These are phyloP conservation scores for Helicoverpa zea DNA, from an alignment of 1,140 invertebrate species.

Conservation along the genomic window DNA sequence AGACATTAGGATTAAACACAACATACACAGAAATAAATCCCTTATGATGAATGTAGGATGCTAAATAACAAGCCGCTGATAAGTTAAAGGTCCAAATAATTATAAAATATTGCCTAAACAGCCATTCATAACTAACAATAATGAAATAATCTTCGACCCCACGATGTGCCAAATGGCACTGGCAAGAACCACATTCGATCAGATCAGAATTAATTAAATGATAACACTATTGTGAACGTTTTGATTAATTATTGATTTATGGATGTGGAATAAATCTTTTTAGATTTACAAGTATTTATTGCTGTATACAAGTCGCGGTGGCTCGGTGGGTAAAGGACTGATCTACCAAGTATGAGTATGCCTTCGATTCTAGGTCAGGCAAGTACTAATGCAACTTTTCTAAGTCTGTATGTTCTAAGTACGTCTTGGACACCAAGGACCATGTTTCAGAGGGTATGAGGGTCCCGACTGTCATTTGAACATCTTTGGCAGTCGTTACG, in stretches of 20 bases:
- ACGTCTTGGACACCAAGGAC: no score
- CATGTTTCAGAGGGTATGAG: no score
- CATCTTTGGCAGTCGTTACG: no score
- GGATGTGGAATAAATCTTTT: not conserved
- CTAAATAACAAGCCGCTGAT: not conserved
- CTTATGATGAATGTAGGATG: not conserved
- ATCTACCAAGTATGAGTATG: no score
- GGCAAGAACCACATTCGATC: constrained; percentile 4
- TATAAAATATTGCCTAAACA: not conserved
- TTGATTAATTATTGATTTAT: constrained; percentile 37
- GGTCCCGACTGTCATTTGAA: no score
- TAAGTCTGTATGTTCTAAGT: no score
- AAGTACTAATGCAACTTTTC: no score
- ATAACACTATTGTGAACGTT: constrained; percentile 27
- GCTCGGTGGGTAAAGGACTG: no score
- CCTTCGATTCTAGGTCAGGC: no score
- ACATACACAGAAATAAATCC: no score
- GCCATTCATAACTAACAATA: constrained; percentile 31
- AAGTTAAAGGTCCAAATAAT: not conserved
- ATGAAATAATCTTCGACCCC: constrained; percentile 27
- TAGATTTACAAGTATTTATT: constrained; percentile 7
- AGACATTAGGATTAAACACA: no score
- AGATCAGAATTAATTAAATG: constrained; percentile 22
- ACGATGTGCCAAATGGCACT: constrained; percentile 21
- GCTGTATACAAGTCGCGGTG: not conserved